Evolutionary conservation across 53 echinoderm and acorn worm genomes (phyloP), one percentile per base, ranked within the genome.

Genomic region (Temnopleurus reevesii): DNA sequence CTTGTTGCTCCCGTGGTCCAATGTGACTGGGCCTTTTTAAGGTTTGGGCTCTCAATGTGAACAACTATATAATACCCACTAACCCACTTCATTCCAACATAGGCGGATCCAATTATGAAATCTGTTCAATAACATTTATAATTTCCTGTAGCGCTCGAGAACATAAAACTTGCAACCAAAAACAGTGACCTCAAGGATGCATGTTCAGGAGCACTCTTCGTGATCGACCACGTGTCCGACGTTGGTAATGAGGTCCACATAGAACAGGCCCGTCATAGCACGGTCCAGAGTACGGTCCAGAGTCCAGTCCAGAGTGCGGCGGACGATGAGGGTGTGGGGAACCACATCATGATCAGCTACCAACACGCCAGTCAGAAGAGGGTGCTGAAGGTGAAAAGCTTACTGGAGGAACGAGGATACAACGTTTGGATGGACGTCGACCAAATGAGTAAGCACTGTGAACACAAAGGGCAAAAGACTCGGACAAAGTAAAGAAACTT

Each of bases 381-480:
- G 15, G 27, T 79, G 79, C 49, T 79, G 23, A 19, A 17, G 30
- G 79, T 79, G 21, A 79, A 79, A 47, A 17, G 46, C 29, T 51
- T 26, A 8, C 49, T 79, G 5, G 79, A 49, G 49, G 49, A 46
- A 29, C n/a, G 4, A 19, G 79, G 51, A 8, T 79, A 79, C 18
- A 47, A 47, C 49, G 79, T 79, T 2, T 79, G 79, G 79, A 79
- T 79, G 79, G 79, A 79, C 41, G 79, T 79, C 7, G 79, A 79
- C 49, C 45, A 79, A 46, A 79, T 79, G 79, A 79, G 79, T 79
- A 79, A 25, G 79, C 35, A 36, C 21, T 49, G 10, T 49, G n/a
- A n/a, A n/a, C n/a, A n/a, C n/a, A n/a, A n/a, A n/a, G n/a, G n/a
- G n/a, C n/a, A n/a, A n/a, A n/a, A n/a, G n/a, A n/a, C n/a, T n/a